A percentile compares a stretch with the other conserved stretches of the same genome.
These are phyloP conservation scores for Thereva unica DNA, from an alignment of 2,888 invertebrate genomes.

Conservation along the genomic window DNA sequence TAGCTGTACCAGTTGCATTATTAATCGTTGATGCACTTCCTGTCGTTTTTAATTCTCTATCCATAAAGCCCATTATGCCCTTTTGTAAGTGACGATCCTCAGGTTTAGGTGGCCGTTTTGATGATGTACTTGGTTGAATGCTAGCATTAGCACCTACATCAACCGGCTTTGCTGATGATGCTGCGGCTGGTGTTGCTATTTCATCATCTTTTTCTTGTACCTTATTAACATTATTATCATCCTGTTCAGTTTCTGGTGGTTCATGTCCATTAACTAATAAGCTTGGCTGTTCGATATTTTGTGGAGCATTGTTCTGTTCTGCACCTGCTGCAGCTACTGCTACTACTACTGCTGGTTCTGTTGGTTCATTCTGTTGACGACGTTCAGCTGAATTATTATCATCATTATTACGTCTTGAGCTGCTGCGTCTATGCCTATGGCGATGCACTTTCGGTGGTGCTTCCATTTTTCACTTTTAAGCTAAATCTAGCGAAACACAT, in stretches of 20 bases:
- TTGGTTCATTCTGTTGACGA: constrained; percentile 20
- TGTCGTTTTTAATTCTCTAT: constrained; percentile 55
- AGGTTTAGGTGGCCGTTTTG: constrained; percentile 33
- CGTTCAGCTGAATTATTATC: constrained; percentile 46
- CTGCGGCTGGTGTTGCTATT: not conserved
- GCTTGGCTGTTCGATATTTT: constrained; percentile 36
- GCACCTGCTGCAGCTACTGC: constrained; percentile 8
- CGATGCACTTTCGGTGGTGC: constrained; percentile 57
- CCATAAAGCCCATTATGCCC: constrained; percentile 57
- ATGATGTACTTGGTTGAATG: constrained; percentile 45
- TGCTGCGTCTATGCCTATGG: constrained; percentile 53
- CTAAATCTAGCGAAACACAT: constrained; percentile 22
- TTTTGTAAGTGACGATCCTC: constrained; percentile 53
- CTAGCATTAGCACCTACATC: constrained; percentile 47
- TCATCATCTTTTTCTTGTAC: constrained; percentile 13
- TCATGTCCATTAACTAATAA: constrained; percentile 40
- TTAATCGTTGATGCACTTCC: not conserved
- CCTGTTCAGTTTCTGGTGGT: constrained; percentile 28
- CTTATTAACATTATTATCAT: constrained; percentile 16
- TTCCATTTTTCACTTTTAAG: constrained; percentile 49
- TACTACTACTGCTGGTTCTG: not conserved
- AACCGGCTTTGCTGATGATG: not conserved
- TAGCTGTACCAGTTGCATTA: constrained; percentile 35
- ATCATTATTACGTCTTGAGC: constrained; percentile 52
- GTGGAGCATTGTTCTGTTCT: constrained; percentile 35